phyloP scores from a whole-genome alignment of 2,113 vertebrate species.

The Menura novaehollandiae region DNA sequence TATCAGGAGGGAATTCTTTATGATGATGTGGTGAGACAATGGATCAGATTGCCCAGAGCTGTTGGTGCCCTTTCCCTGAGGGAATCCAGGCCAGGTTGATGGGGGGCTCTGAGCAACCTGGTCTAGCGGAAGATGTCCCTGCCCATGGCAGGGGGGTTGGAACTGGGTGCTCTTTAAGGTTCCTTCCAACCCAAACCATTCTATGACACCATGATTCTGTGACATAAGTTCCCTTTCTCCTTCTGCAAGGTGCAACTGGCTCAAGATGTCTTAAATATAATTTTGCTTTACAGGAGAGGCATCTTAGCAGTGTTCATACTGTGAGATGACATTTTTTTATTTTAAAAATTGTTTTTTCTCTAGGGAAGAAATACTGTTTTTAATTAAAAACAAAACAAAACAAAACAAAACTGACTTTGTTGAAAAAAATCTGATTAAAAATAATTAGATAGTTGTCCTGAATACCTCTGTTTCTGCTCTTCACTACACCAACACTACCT shows the following conservation, averaged over 20 bases:
- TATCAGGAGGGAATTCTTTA: neutral
- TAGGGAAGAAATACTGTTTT: neutral
- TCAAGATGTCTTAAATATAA: neutral
- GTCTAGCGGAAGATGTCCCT: neutral
- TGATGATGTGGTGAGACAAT: neutral
- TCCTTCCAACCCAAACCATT: neutral
- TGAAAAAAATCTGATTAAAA: neutral
- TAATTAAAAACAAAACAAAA: neutral
- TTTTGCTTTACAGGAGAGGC: neutral
- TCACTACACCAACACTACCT: neutral
- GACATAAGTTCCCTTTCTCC: neutral
- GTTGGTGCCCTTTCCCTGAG: neutral
- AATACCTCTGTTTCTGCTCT: neutral
- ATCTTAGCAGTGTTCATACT: neutral
- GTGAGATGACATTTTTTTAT: neutral
- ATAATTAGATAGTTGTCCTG: neutral
- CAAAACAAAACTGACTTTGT: neutral
- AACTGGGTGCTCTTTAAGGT: neutral
- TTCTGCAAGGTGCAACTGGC: neutral
- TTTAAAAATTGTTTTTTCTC: neutral
- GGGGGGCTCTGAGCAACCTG: neutral
- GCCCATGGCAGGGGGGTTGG: neutral
- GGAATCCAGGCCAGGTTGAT: neutral
- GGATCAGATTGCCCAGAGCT: neutral
- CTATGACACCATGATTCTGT: neutral